These are phyloP conservation scores for Erebia ligea DNA, from an alignment of 2,888 invertebrate species.

Conservation along the genomic window DNA sequence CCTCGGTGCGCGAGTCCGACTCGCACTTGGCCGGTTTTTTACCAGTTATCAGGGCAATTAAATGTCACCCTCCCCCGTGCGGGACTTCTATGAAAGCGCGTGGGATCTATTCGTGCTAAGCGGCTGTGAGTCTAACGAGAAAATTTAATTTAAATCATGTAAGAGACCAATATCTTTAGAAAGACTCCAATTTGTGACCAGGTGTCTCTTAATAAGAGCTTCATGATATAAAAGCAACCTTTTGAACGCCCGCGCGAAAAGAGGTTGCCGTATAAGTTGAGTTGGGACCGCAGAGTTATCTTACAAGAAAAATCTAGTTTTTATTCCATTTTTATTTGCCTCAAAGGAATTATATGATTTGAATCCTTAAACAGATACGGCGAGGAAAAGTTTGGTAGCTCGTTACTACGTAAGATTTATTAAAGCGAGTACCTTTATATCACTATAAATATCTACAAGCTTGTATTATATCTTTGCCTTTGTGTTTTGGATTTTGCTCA, in stretches of 20 bases:
- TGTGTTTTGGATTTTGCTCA: too few relatives aligned
- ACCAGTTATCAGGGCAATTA: too few relatives aligned
- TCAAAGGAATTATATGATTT: conserved; percentile 13
- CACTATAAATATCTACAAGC: not conserved
- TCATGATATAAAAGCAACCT: not conserved
- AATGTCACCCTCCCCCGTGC: too few relatives aligned
- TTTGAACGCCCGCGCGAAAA: conserved; percentile 5
- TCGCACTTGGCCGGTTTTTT: too few relatives aligned
- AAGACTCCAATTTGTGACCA: conserved; percentile 3
- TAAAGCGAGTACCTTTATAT: not conserved
- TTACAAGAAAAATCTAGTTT: conserved; percentile 18
- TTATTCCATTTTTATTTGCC: conserved; percentile 19
- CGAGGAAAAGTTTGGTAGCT: not conserved
- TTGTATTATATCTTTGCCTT: too few relatives aligned
- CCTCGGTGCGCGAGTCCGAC: too few relatives aligned
- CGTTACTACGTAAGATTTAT: conserved; percentile 1
- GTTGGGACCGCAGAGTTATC: conserved; percentile 13
- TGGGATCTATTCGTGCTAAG: not conserved
- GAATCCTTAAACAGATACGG: conserved; percentile 8
- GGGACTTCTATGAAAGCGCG: not conserved
- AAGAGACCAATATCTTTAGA: not conserved
- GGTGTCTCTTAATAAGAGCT: conserved; percentile 10
- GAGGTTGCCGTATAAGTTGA: conserved; percentile 11
- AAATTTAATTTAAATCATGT: not conserved
- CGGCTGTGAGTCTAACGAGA: not conserved